phyloP scores from a whole-genome alignment of 1,140 invertebrate genomes.

The Brachionus rotundiformis region DNA sequence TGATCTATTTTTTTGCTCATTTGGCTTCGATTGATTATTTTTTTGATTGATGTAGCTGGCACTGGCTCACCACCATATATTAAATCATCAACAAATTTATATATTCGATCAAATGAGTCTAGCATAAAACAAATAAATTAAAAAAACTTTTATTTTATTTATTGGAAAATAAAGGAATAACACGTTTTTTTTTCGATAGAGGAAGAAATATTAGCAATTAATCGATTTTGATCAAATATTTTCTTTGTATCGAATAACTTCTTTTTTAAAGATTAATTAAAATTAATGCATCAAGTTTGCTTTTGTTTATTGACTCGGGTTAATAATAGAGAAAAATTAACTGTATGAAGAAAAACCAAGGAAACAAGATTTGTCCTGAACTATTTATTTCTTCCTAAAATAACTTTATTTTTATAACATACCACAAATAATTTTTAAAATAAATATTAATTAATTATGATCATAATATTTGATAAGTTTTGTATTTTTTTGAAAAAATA shows the following conservation, averaged over 20 bases:
- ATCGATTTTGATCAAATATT: not conserved
- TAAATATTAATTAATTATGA: too few species aligned
- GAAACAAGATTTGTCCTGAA: not conserved
- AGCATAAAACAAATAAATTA: conserved; percentile 1
- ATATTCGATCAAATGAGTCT: conserved; percentile 23
- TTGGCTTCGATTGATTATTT: conserved; percentile 1
- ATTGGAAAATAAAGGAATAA: not conserved
- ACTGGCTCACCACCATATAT: not conserved
- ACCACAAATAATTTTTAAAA: too few species aligned
- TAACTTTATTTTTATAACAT: not conserved
- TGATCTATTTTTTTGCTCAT: not conserved
- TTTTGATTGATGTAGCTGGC: not conserved
- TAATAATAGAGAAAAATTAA: too few species aligned
- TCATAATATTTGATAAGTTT: too few species aligned
- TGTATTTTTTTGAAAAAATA: too few species aligned
- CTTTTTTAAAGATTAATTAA: not conserved
- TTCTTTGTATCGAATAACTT: not conserved
- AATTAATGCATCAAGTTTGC: too few species aligned
- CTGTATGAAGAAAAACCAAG: not conserved
- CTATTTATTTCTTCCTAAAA: not conserved
- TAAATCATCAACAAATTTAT: conserved; percentile 32
- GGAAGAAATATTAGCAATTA: not conserved
- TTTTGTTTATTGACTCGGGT: too few species aligned
- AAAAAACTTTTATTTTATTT: not conserved
- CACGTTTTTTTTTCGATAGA: not conserved